These are phyloP conservation scores for Sebastes trivittatus DNA, from an alignment of 2,797 vertebrate species.

Conservation along the genomic window DNA sequence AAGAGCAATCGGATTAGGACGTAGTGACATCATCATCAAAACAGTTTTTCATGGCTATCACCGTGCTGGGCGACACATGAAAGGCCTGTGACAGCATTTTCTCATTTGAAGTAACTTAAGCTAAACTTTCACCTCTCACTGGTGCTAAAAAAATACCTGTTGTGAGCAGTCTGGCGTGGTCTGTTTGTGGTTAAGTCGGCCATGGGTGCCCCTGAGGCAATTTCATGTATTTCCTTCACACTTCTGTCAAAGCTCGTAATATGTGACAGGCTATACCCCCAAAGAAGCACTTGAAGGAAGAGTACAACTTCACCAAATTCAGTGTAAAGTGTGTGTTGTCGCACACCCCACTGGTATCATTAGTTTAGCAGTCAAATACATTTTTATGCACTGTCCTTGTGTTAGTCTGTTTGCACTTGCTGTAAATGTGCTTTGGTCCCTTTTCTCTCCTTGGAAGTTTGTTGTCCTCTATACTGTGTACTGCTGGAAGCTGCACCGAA, in stretches of 20 bases:
- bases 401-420: not conserved
- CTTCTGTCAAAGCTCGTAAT: constrained; percentile 81
- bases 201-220: constrained; percentile 74
- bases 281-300: constrained; percentile 45
- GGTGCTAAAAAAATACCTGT: constrained; percentile 77
- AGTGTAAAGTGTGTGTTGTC: constrained; percentile 22
- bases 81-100: constrained; percentile 84
- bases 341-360: not conserved
- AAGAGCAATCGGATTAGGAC: constrained; percentile 81
- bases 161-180: constrained; percentile 77
- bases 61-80: constrained; percentile 72
- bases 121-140: constrained; percentile 77
- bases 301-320: constrained; percentile 43
- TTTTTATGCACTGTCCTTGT: not conserved
- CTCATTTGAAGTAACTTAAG: constrained; percentile 87
- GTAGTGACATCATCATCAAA: constrained; percentile 83
- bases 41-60: constrained; percentile 80
- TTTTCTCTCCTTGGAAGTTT: not conserved
- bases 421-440: not conserved
- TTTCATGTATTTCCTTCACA: constrained; percentile 83
- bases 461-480: not conserved
- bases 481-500: not conserved
- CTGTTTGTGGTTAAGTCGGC: constrained; percentile 85
- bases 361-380: not conserved
- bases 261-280: constrained; percentile 75